Conservation (phyloP, 2,797 vertebrate genomes). For the Eulemur coronatus region DNA sequence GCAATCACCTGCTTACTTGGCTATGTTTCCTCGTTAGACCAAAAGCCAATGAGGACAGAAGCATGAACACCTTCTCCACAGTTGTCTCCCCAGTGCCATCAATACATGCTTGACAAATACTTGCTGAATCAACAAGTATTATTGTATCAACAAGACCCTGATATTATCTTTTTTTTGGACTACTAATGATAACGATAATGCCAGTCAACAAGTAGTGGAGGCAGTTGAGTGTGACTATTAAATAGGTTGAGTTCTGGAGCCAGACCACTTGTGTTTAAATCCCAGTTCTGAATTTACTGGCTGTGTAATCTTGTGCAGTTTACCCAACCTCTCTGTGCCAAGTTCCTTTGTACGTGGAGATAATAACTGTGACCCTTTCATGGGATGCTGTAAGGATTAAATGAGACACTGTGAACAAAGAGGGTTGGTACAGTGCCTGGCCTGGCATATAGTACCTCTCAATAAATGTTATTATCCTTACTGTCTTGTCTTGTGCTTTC, state of each 20-base stretch:
- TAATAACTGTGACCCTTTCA: background rate
- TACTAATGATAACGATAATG: background rate
- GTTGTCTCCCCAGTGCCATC: background rate
- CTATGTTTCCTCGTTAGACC: background rate
- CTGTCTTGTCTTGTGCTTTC: background rate
- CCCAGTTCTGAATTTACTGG: background rate
- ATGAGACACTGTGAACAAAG: background rate
- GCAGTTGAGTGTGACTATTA: background rate
- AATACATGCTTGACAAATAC: background rate
- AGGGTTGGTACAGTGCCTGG: background rate
- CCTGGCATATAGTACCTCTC: background rate
- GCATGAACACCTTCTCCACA: background rate
- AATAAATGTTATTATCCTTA: background rate
- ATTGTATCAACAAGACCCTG: background rate
- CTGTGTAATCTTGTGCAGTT: background rate
- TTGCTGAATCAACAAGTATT: background rate
- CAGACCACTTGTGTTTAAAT: background rate
- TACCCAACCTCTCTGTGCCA: slow-evolving; percentile 8
- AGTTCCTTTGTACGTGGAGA: slow-evolving; percentile 21
- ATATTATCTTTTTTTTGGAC: background rate
- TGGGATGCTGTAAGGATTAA: background rate
- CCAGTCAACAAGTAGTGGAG: background rate
- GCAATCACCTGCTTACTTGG: background rate
- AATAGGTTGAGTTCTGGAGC: background rate
- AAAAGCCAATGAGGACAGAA: background rate